Conservation (phyloP, 2,888 invertebrate species). For the Drosophila differens region DNA sequence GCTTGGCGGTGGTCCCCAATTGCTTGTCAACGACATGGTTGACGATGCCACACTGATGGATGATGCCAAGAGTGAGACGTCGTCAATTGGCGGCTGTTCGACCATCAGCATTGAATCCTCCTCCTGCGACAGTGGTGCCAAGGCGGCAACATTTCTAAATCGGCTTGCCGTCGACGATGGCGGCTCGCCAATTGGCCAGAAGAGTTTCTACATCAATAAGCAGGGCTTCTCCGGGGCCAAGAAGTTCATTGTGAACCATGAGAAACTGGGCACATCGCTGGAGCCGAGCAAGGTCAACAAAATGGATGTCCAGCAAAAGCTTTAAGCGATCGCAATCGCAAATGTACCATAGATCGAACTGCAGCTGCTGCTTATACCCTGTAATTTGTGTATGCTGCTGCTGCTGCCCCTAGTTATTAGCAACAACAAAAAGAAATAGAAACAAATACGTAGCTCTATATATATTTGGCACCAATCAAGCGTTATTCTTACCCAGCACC, state of each 20-base stretch:
- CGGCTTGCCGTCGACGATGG: slow-evolving; percentile 70
- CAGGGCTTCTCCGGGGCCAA: slow-evolving; percentile 79
- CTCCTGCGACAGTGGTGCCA: slow-evolving; percentile 76
- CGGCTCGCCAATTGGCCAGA: slow-evolving; percentile 64
- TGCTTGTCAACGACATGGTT: slow-evolving; percentile 74
- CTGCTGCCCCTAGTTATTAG: slow-evolving; percentile 18
- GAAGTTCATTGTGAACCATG: slow-evolving; percentile 79
- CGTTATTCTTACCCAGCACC: slow-evolving; percentile 46
- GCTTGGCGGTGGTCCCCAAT: slow-evolving; percentile 57
- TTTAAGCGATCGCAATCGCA: slow-evolving; percentile 59
- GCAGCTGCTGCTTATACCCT: slow-evolving; percentile 19
- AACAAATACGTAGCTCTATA: slow-evolving; percentile 28
- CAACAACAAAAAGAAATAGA: neutral
- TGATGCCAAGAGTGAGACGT: slow-evolving; percentile 83
- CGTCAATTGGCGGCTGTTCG: slow-evolving; percentile 82
- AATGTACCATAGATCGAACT: slow-evolving; percentile 41
- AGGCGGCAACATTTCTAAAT: slow-evolving; percentile 71
- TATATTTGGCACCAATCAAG: slow-evolving; percentile 33
- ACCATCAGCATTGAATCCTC: slow-evolving; percentile 82
- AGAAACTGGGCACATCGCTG: slow-evolving; percentile 53
- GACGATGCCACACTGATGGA: slow-evolving; percentile 84
- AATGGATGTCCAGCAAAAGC: slow-evolving; percentile 72
- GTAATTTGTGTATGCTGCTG: slow-evolving; percentile 15
- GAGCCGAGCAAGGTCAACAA: slow-evolving; percentile 46
- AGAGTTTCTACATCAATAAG: slow-evolving; percentile 80